Evolutionary conservation across 2,797 vertebrate genomes (phyloP), one percentile per base, ranked within the genome.

Genomic region (Falco cherrug): DNA sequence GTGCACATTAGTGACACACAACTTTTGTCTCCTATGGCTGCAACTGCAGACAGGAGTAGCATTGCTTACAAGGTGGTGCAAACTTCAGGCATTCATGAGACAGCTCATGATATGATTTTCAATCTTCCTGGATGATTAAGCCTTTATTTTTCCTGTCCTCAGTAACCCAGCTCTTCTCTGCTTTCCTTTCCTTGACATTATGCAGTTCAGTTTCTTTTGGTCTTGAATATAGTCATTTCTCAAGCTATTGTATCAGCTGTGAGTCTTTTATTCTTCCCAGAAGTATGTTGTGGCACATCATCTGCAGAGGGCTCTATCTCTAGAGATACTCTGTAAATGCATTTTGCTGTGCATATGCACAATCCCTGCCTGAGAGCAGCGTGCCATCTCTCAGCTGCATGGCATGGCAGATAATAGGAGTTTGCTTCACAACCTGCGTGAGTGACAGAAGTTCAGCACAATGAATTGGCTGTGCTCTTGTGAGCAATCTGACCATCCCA

Each of bases 171-270:
- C 54, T 88, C 73, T 87, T 78, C 79, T 85, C 50, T 92, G 48
- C 75, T 92, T 92, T 89, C 68, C 75, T 82, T 96, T 94, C 89
- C 81, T 92, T 94, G 93, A 89, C 84, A 91, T 85, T 81, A 81
- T 59, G 50, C 73, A 84, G 89, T 91, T 93, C 91, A 90, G 57
- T 65, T 81, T 74, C 76, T 90, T 95, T 95, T 93, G 69, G 93
- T 93, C 89, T 84, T 81, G 70, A 92, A 65, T 90, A 65, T 68
- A 94, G 91, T 59, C 2, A 84, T 95, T 95, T 95, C 93, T 95
- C 69, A 51, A 86, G 85, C 82, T 91, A 88, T 86, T 95, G 59
- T 96, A 82, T 73, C 84, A 90, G 61, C 85, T 76, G 29, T 0
- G 1, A 84, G 68, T 48, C 87, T 95, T 96, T 94, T 95, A 81